Conservation (phyloP, 2,888 invertebrate genomes). For the Ormyrus thymus region DNA sequence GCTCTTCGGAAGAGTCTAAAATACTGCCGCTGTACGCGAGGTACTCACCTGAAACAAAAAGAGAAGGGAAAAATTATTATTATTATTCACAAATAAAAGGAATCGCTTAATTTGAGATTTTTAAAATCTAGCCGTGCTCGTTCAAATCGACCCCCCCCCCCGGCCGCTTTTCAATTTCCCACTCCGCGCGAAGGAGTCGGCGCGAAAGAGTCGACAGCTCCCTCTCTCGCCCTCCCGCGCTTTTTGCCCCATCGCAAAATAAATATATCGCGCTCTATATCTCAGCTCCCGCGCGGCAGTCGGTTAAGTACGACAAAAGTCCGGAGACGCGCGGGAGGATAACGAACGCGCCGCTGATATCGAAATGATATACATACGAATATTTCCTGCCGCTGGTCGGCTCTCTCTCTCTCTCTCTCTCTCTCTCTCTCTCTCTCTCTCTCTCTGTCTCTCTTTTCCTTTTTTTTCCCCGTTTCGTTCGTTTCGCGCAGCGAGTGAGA, state of each 20-base stretch:
- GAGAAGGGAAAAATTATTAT: not conserved
- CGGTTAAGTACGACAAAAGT: constrained; percentile 23
- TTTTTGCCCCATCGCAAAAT: too few species aligned
- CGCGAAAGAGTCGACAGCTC: too few species aligned
- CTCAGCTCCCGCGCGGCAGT: not conserved
- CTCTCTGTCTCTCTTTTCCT: not conserved
- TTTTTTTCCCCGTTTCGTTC: constrained; percentile 16
- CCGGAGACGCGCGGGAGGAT: not conserved
- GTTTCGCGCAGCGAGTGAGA: not conserved
- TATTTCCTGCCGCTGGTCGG: constrained; percentile 10
- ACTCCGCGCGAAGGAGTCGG: too few species aligned
- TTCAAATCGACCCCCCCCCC: too few species aligned
- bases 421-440: too few species aligned
- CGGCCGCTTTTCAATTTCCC: too few species aligned
- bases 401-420: too few species aligned
- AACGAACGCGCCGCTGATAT: constrained; percentile 16
- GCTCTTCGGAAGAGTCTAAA: not conserved
- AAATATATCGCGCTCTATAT: too few species aligned
- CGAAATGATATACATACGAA: constrained; percentile 40
- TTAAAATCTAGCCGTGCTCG: too few species aligned
- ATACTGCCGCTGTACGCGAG: not conserved
- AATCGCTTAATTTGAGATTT: too few species aligned
- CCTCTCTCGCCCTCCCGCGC: too few species aligned
- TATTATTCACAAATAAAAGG: too few species aligned
- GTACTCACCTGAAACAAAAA: constrained; percentile 44